These are phyloP conservation scores for Labeo catla DNA, from an alignment of 2,113 vertebrate species.

Conservation along the genomic window DNA sequence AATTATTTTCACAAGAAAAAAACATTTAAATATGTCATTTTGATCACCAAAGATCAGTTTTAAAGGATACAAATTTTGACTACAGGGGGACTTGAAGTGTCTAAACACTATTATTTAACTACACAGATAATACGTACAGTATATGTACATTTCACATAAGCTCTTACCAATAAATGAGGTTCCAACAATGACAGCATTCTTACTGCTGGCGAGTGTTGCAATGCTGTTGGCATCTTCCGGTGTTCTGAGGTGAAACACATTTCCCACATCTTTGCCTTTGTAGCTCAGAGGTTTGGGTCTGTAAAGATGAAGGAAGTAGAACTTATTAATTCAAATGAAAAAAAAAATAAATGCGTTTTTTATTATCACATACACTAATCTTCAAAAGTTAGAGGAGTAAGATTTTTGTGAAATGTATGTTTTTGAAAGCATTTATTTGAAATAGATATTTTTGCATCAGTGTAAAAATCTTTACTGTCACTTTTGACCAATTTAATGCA, in stretches of 20 bases:
- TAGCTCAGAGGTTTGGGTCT: conserved; percentile 92
- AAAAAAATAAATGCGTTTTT: background rate
- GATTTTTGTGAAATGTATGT: too few relatives aligned
- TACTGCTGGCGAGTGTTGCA: conserved; percentile 88
- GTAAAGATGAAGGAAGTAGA: conserved; percentile 15
- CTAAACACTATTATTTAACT: background rate
- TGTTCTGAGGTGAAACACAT: conserved; percentile 88
- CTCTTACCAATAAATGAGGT: conserved; percentile 92
- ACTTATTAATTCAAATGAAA: background rate
- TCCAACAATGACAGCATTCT: conserved; percentile 92
- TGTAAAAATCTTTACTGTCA: too few relatives aligned
- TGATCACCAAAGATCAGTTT: too few relatives aligned
- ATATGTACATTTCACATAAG: background rate
- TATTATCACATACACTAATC: too few relatives aligned
- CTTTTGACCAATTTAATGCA: background rate
- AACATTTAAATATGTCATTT: too few relatives aligned
- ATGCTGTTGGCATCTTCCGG: conserved; percentile 93
- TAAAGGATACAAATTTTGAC: too few relatives aligned
- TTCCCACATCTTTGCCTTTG: conserved; percentile 92
- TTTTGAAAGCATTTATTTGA: too few relatives aligned
- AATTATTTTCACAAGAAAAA: too few relatives aligned
- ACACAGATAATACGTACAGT: background rate
- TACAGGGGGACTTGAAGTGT: too few relatives aligned
- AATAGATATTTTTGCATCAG: background rate
- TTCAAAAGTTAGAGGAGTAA: too few relatives aligned